Evolutionary conservation across 2,888 invertebrate genomes (phyloP).

Genomic region (Cheilosia pagana): DNA sequence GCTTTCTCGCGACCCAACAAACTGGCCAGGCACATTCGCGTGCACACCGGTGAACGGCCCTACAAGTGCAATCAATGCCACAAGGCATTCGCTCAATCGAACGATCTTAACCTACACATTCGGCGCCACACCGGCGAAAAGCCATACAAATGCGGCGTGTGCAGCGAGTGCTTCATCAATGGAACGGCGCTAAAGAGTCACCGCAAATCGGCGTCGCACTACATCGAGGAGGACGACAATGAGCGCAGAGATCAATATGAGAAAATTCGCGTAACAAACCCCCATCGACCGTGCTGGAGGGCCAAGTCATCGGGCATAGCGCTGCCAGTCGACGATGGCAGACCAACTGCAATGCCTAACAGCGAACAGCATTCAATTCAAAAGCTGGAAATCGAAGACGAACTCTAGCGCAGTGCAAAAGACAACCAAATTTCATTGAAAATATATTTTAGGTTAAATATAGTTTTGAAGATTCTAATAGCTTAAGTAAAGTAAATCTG

Average conservation of each 20-base stretch:
- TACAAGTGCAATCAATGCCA: constrained; percentile 85
- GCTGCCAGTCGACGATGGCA: neutral
- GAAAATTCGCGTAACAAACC: constrained; percentile 79
- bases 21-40: constrained; percentile 86
- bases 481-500: constrained; percentile 65
- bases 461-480: constrained; percentile 57
- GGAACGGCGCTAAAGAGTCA: constrained; percentile 87
- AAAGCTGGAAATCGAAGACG: constrained; percentile 12
- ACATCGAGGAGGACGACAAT: constrained; percentile 75
- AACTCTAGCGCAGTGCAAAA: constrained; percentile 28
- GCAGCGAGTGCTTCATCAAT: constrained; percentile 88
- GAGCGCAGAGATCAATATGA: constrained; percentile 78
- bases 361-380: neutral
- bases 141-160: constrained; percentile 87
- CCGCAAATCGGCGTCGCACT: constrained; percentile 86
- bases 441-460: constrained; percentile 67
- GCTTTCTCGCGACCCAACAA: constrained; percentile 86
- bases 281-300: constrained; percentile 65
- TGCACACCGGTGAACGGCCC: constrained; percentile 85
- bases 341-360: neutral
- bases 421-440: constrained; percentile 62
- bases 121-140: constrained; percentile 88
- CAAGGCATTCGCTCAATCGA: constrained; percentile 87
- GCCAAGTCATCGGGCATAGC: constrained; percentile 26
- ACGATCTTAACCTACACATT: constrained; percentile 89